Conservation (phyloP, 2,113 vertebrate species). For the Kobus ellipsiprymnus region DNA sequence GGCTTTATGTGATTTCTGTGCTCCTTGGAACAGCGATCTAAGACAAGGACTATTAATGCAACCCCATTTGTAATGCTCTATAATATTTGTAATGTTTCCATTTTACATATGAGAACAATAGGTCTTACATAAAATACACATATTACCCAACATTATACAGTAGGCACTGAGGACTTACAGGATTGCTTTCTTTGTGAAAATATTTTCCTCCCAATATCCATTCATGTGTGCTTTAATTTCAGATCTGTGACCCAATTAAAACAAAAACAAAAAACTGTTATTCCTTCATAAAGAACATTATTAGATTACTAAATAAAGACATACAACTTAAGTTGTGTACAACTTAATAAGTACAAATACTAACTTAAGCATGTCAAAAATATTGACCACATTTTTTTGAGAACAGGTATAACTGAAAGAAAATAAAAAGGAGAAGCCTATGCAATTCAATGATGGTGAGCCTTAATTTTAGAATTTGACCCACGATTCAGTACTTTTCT, state of each 20-base stretch:
- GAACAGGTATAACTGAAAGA: background rate
- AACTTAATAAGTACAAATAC: background rate
- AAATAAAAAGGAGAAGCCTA: background rate
- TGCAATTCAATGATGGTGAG: background rate
- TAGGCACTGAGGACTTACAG: slow-evolving; percentile 33
- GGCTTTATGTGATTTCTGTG: background rate
- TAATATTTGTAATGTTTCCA: background rate
- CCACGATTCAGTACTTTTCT: background rate
- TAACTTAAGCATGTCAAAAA: background rate
- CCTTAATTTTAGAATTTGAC: background rate
- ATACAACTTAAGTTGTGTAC: background rate
- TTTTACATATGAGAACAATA: background rate
- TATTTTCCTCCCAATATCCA: slow-evolving; percentile 36
- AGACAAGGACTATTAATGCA: background rate
- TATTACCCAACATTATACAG: background rate
- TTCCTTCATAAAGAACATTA: background rate
- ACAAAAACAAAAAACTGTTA: background rate
- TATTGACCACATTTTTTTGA: background rate
- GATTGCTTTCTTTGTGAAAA: slow-evolving; percentile 52
- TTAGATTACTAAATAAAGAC: background rate
- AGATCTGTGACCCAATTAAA: background rate
- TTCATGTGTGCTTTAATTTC: background rate
- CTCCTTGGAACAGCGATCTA: background rate
- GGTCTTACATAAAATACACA: background rate
- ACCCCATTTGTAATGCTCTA: background rate